These are phyloP conservation scores for Cossypha dichroa DNA, from an alignment of 2,797 vertebrate species.

Conservation along the genomic window DNA sequence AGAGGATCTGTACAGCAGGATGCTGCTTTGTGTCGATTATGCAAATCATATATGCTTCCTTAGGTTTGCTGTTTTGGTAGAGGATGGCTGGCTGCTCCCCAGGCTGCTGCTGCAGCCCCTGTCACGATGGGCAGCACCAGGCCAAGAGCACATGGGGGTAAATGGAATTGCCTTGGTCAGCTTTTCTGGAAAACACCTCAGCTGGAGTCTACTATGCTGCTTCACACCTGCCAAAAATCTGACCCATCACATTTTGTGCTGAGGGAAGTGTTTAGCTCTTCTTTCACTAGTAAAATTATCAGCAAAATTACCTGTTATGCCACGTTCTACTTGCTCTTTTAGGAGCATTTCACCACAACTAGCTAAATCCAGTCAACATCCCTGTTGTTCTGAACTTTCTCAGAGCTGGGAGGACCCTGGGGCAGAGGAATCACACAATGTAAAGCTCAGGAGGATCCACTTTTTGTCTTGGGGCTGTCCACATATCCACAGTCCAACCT, in stretches of 20 bases:
- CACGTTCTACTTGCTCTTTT: neutral
- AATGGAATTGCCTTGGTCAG: neutral
- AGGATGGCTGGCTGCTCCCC: neutral
- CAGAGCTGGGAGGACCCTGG: neutral
- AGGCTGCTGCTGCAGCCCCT: neutral
- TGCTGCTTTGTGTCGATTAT: neutral
- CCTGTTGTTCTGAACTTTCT: neutral
- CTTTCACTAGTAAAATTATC: neutral
- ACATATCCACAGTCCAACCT: neutral
- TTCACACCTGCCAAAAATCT: neutral
- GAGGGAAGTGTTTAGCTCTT: neutral
- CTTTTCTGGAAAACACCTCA: neutral
- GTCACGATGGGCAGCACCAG: neutral
- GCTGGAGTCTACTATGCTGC: neutral
- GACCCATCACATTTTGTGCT: neutral
- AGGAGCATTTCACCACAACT: neutral
- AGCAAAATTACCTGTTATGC: neutral
- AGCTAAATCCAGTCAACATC: neutral
- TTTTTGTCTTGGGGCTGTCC: neutral
- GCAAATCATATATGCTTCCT: neutral
- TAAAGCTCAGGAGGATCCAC: neutral
- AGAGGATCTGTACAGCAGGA: neutral
- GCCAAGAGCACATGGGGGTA: neutral
- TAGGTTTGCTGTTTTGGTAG: neutral
- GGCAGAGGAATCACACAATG: neutral